Conservation (phyloP, 2,888 invertebrate genomes). For the Eristalis intricaria region DNA sequence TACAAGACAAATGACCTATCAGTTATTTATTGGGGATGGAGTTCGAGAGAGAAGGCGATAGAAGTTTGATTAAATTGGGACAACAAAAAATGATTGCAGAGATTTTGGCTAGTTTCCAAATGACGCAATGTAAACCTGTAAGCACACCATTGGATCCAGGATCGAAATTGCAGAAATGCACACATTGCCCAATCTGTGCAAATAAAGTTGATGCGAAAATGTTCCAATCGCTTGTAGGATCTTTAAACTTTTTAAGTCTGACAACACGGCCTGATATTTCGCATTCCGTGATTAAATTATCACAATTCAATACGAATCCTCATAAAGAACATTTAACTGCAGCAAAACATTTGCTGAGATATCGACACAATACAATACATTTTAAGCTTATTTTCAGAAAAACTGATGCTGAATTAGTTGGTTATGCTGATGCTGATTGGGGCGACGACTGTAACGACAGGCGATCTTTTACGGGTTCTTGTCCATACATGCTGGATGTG, state of each 20-base stretch:
- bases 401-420: not conserved
- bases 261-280: slow-evolving; percentile 14
- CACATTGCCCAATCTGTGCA: too few relatives aligned
- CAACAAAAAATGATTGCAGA: not conserved
- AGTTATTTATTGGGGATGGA: slow-evolving; percentile 8
- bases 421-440: slow-evolving; percentile 13
- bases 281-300: slow-evolving; percentile 5
- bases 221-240: too few relatives aligned
- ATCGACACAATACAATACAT: not conserved
- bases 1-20: slow-evolving; percentile 2
- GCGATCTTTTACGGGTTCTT: slow-evolving; percentile 14
- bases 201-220: too few relatives aligned
- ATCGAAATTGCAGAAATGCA: too few relatives aligned
- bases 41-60: slow-evolving; percentile 9
- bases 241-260: not conserved
- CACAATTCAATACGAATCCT: slow-evolving; percentile 11
- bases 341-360: slow-evolving; percentile 26
- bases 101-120: not conserved
- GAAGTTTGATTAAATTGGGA: not conserved
- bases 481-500: too few relatives aligned
- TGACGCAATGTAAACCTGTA: not conserved
- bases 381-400: slow-evolving; percentile 2
- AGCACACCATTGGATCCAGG: too few relatives aligned
- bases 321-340: slow-evolving; percentile 22
- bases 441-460: slow-evolving; percentile 3